Base-by-base conservation (phyloP, 2,888 invertebrate species). In the Dynastes maya region DNA sequence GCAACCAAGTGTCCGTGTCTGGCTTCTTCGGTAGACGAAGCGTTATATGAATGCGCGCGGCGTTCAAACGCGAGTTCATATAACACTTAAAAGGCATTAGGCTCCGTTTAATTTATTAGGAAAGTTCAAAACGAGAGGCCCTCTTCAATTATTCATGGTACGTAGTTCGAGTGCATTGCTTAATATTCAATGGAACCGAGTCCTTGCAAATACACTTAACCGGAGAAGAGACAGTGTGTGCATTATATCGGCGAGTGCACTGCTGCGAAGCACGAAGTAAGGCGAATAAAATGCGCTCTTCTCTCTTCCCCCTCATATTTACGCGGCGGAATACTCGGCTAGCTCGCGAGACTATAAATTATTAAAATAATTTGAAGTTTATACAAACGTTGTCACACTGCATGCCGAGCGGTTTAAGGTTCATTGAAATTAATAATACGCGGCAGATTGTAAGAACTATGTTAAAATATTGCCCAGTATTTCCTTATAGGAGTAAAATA, bases 121-220 rank as follows among this genome's bases (percentile, higher is more conserved):
- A 72, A 72, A 72, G 58, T 72, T 72, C 58, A 55, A 58, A 72
- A 72, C 72, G 72, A 72, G 61, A 72, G 61, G 45, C 11, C 58
- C 61, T 72, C 72, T 72, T 72, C 58, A 72, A 72, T 72, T 72
- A 72, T 72, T 72, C 72, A 72, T 72, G 72, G 37, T 72, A 58
- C 72, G 72, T 72, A 72, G 58, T 72, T 72, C 58, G 72, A 72
- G 72, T 72, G 72, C 72, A 72, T 72, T 72, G 72, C 72, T 72
- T 72, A 72, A 72, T 72, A 72, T 72, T 72, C 58, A 72, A 72
- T 72, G 72, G 40, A 72, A 72, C 37, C 58, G 58, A 53, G 58
- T 16, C 71, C 72, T 58, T 58, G 40, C 61, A 58, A 58, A 72
- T 72, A 72, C 72, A 58, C 72, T 58, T 40, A 72, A 58, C 72